These are phyloP conservation scores for Halisarca cf. caerulea DNA, from an alignment of 37 sponge, comb jelly and placozoan species.

Conservation along the genomic window DNA sequence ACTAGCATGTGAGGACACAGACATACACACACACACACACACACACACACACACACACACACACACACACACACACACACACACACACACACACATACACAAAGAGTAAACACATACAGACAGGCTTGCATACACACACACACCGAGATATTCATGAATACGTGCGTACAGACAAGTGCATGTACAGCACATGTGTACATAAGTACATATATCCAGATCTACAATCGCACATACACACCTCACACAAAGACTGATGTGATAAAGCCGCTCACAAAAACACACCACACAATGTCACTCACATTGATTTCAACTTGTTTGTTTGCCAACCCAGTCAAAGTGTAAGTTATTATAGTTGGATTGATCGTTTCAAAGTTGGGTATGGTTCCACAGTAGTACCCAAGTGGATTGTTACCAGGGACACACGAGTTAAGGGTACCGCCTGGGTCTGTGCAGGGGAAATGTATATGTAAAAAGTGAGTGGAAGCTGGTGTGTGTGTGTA, in stretches of 20 bases:
- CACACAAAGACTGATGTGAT: too few species aligned
- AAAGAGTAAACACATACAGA: too few species aligned
- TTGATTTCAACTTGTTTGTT: neutral
- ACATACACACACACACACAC: conserved; percentile 18
- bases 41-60: neutral
- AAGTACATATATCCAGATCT: too few species aligned
- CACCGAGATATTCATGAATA: neutral
- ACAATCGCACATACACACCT: too few species aligned
- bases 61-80: neutral
- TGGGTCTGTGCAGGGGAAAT: too few species aligned
- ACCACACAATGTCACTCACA: too few species aligned
- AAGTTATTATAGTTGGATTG: neutral
- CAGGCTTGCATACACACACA: neutral
- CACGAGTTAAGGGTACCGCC: neutral
- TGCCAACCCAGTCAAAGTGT: neutral
- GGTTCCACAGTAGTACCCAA: neutral
- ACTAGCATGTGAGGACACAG: neutral
- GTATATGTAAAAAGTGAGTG: too few species aligned
- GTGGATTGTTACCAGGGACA: neutral
- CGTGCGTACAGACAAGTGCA: too few species aligned
- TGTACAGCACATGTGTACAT: too few species aligned
- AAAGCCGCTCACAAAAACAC: too few species aligned
- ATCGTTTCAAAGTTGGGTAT: neutral
- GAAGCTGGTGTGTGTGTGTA: too few species aligned
- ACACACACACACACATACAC: neutral